Evolutionary conservation across 2,113 vertebrate species (phyloP).

Genomic region (Amblyornis subalaris): DNA sequence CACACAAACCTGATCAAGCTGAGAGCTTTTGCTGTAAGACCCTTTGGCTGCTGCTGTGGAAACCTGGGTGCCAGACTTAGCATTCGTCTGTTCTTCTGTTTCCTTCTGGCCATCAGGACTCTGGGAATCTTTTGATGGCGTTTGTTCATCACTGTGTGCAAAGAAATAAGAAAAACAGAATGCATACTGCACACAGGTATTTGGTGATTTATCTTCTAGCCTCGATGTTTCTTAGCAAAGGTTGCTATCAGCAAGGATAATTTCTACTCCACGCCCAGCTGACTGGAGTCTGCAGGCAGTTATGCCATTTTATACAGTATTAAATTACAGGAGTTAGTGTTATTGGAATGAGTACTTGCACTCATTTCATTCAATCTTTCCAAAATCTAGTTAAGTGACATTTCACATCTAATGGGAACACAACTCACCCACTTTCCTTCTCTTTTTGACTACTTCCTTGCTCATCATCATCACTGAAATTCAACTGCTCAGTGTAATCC

Average conservation of each 20-base stretch:
- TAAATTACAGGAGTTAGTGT: background rate
- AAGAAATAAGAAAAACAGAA: slow-evolving; percentile 8
- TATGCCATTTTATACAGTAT: background rate
- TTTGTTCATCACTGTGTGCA: slow-evolving; percentile 74
- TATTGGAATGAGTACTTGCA: background rate
- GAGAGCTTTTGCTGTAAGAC: slow-evolving; percentile 76
- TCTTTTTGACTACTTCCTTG: slow-evolving; percentile 88
- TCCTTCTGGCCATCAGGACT: slow-evolving; percentile 80
- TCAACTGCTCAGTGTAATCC: slow-evolving; percentile 96
- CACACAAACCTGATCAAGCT: slow-evolving; percentile 84
- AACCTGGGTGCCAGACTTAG: slow-evolving; percentile 74
- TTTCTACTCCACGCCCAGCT: background rate
- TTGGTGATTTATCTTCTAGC: background rate
- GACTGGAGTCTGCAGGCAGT: background rate
- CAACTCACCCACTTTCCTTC: slow-evolving; percentile 83
- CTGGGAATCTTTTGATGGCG: slow-evolving; percentile 76
- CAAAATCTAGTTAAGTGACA: background rate
- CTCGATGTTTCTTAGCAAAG: background rate
- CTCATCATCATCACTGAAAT: slow-evolving; percentile 98
- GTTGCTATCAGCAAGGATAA: background rate
- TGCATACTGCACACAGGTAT: background rate
- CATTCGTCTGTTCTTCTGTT: slow-evolving; percentile 72
- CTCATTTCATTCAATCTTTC: background rate
- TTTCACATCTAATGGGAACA: background rate
- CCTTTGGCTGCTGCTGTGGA: slow-evolving; percentile 68